Evolutionary conservation across 2,797 vertebrate genomes (phyloP).

Genomic region (Sebastes hopkinsi): DNA sequence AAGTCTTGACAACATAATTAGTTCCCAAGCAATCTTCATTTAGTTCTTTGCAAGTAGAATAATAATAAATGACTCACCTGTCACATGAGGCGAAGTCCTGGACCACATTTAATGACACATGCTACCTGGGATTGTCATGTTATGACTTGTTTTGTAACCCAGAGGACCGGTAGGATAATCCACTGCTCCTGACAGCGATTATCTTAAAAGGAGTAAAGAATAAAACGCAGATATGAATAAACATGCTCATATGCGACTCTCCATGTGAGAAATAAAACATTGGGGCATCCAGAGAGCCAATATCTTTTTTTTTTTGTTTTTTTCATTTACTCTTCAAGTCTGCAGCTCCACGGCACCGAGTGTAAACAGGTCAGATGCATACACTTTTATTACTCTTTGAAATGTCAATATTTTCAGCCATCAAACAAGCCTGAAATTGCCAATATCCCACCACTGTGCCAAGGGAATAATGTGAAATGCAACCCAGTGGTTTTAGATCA

Average conservation of each 20-base stretch:
- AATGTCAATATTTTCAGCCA: slow-evolving; percentile 50
- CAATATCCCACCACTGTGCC: slow-evolving; percentile 16
- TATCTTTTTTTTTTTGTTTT: slow-evolving; percentile 4
- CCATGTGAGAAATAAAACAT: slow-evolving; percentile 2
- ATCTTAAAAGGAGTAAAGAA: background rate
- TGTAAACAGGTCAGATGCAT: slow-evolving; percentile 45
- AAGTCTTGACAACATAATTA: slow-evolving; percentile 14
- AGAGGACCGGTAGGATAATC: background rate
- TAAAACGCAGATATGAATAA: background rate
- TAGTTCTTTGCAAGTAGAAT: background rate
- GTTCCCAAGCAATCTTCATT: background rate
- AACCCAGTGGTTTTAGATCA: slow-evolving; percentile 16
- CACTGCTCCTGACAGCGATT: background rate
- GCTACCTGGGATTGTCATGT: background rate
- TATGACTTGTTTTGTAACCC: background rate
- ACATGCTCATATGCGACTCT: background rate
- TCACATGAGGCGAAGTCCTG: background rate
- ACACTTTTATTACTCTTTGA: slow-evolving; percentile 48
- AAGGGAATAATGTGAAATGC: background rate
- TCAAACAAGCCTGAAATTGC: slow-evolving; percentile 23
- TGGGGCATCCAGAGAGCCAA: background rate
- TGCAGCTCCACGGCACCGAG: slow-evolving; percentile 22
- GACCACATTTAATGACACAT: background rate
- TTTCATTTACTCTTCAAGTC: slow-evolving; percentile 2
- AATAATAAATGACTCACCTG: slow-evolving; percentile 5